These are phyloP conservation scores for Microtus richardsoni DNA, from an alignment of 2,113 vertebrate genomes.

Conservation along the genomic window DNA sequence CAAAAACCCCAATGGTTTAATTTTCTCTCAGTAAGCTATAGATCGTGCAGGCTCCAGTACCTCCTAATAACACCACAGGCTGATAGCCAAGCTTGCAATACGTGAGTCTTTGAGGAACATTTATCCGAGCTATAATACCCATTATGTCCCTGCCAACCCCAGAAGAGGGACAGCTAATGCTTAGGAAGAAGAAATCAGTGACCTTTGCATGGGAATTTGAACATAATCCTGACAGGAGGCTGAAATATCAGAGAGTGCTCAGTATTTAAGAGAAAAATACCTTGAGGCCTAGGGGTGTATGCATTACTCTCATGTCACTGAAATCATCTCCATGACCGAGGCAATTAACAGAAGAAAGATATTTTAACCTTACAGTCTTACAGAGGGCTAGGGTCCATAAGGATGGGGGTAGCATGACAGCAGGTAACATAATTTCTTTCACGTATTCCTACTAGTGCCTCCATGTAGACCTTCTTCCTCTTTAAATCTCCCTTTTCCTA, in stretches of 20 bases:
- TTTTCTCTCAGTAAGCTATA: not conserved
- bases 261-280: not conserved
- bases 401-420: no score
- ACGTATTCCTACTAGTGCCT: not conserved
- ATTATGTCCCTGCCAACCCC: not conserved
- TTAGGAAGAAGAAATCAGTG: conserved; percentile 30
- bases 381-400: not conserved
- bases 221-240: conserved; percentile 11
- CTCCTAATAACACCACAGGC: not conserved
- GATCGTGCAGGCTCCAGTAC: not conserved
- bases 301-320: not conserved
- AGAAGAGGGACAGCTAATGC: not conserved
- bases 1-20: not conserved
- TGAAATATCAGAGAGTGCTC: not conserved
- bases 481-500: not conserved
- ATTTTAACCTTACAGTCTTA: not conserved
- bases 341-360: not conserved
- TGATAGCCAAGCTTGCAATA: not conserved
- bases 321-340: not conserved
- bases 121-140: not conserved
- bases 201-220: not conserved
- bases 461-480: not conserved
- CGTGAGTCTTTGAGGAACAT: not conserved
- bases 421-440: not conserved
- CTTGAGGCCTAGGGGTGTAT: not conserved